Conservation (phyloP, 2,797 vertebrate species). For the Gymnodraco acuticeps region DNA sequence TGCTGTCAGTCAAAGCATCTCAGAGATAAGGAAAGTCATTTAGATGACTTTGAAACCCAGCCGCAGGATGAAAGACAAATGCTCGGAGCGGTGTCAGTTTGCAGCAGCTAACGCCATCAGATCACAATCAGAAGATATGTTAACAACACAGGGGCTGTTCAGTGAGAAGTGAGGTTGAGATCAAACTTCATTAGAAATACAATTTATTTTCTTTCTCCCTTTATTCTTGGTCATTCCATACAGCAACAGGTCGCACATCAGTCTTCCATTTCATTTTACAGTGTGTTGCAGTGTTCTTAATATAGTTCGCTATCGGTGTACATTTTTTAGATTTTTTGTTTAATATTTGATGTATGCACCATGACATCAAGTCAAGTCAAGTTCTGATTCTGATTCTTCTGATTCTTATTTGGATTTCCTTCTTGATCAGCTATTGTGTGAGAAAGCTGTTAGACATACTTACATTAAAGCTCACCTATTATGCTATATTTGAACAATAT, state of each 20-base stretch:
- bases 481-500: too few relatives aligned
- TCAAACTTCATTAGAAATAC: too few relatives aligned
- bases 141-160: neutral
- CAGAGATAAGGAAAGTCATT: conserved; percentile 29
- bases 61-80: neutral
- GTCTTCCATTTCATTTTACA: neutral
- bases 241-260: neutral
- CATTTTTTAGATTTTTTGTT: too few relatives aligned
- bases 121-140: conserved; percentile 16
- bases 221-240: neutral
- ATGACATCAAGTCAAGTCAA: too few relatives aligned
- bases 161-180: neutral
- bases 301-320: too few relatives aligned
- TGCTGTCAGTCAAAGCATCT: conserved; percentile 42
- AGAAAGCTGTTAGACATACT: neutral
- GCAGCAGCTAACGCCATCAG: conserved; percentile 18
- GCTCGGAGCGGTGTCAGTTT: neutral
- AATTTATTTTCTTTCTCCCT: too few relatives aligned
- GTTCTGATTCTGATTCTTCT: too few relatives aligned
- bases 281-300: neutral
- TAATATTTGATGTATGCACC: too few relatives aligned
- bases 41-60: conserved; percentile 5
- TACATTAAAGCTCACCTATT: too few relatives aligned
- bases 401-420: neutral
- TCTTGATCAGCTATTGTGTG: neutral